Evolutionary conservation across 2,797 vertebrate species (phyloP), one percentile per base, ranked within the genome.

Genomic region (Pseudochirops cupreus): DNA sequence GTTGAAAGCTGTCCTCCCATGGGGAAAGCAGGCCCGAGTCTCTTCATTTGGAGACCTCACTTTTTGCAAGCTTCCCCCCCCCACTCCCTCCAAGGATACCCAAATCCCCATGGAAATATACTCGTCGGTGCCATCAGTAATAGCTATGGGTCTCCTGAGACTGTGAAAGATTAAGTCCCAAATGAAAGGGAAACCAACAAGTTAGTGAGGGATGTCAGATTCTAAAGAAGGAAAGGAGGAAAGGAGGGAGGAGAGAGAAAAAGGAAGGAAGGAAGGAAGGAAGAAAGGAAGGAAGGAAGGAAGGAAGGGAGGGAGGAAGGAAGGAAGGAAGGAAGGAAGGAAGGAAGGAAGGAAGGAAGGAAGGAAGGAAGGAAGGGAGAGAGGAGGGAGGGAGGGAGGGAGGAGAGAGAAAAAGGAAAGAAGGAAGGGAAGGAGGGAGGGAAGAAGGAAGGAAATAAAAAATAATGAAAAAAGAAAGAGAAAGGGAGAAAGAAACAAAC

Each of bases 311-410:
- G 87, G 46, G 11, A 28, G 87, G 46, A 13, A 28, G 46, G 6
- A 13, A 26, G 39, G 46, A 28, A 28, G 87, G 13, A 16, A 33
- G 59, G 12, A 33, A 33, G 31, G 13, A 5, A 14, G 12, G 13
- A 5, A 5, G 12, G 13, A 33, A 16, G 59, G 31, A 33, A 5
- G 31, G 13, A n/a, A 0, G 62, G 12, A 33, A 1, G 3, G 29
- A 4, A 4, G 31, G 31, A 12, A 3, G 10, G 9, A 2, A 5
- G 31, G 1, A 0, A 3, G 31, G 1, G 2, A 4, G 11, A 31
- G 3, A 4, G 29, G 1, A 28, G 26, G 11, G 31, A 4, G 29
- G 29, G 31, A 2, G 29, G 12, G 31, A 1, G 58, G 58, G 31
- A 1, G 4, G 59, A n/a, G 0, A 33, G 31, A 67, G 10, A 1